Evolutionary conservation across 2,113 vertebrate species (phyloP), one percentile per base, ranked within the genome.

Genomic region (Carassius carassius): DNA sequence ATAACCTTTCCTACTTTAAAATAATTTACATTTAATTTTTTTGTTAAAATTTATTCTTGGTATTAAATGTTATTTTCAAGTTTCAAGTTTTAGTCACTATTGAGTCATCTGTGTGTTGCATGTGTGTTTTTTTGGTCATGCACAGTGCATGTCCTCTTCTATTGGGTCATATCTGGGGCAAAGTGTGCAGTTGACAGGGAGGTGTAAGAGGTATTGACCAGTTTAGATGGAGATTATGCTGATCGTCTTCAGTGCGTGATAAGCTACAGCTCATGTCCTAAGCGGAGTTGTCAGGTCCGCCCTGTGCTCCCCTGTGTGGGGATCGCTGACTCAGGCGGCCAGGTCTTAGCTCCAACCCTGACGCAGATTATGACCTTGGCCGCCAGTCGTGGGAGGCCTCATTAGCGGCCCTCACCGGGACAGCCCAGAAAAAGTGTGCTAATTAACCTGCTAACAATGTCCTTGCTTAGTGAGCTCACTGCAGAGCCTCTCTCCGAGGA

Each of bases 281-380:
- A 93, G 91, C 92, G 88, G 91, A 94, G 93, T 93, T 87, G 90
- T 83, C 88, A 82, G 87, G n/a, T 85, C 19, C 83, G 70, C 78
- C 86, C 87, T 89, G 60, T 73, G 86, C 29, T 79, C 77, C 70
- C 35, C 77, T 70, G 58, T 56, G 44, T 37, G 90, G 92, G 92
- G 91, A 94, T 89, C 86, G 95, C 96, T 97, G 96, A 96, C 94
- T 96, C 96, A 95, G 96, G 87, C 89, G 75, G 89, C 91, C 90
- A 10, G 85, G 94, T 93, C 88, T 96, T 96, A 94, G 90, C 89
- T 89, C 51, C 86, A 90, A 72, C 82, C 37, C 87, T 70, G 78
- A 84, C 89, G 83, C 92, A 89, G 92, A 70, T 88, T 6, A 41
- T 91, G 94, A 95, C 96, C 96, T 96, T 96, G 95, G 87, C 90